Percentiles rank a stretch among this genome's conserved stretches.
Conservation (phyloP, 2,888 invertebrate genomes). For the Aproaerema taeniolella region DNA sequence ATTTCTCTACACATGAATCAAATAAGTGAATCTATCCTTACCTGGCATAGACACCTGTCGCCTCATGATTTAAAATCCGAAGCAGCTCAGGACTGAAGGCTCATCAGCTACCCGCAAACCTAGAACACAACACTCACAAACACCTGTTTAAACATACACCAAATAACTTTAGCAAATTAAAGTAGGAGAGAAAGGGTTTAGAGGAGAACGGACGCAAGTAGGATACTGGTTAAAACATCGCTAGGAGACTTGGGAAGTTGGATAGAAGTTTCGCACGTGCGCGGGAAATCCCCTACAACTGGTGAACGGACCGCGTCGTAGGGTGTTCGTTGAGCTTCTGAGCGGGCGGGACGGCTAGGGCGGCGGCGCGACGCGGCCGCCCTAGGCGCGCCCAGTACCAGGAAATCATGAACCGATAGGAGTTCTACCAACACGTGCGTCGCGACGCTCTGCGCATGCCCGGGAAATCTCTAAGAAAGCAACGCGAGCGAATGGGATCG, state of each 20-base stretch:
- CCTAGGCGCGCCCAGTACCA: constrained; percentile 76
- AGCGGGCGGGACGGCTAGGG: constrained; percentile 53
- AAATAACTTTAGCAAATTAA: constrained; percentile 26
- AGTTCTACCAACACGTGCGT: constrained; percentile 56
- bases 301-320: constrained; percentile 59
- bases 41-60: constrained; percentile 63
- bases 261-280: constrained; percentile 48
- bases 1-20: neutral
- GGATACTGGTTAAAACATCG: neutral
- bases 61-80: constrained; percentile 40
- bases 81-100: constrained; percentile 39
- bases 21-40: constrained; percentile 24
- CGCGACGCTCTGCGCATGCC: constrained; percentile 63
- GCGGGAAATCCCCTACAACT: constrained; percentile 39
- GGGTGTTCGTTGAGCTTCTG: constrained; percentile 54
- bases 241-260: constrained; percentile 7
- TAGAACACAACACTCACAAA: constrained; percentile 52
- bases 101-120: constrained; percentile 52
- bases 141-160: constrained; percentile 45
- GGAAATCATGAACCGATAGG: constrained; percentile 46
- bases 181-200: constrained; percentile 16
- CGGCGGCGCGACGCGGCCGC: constrained; percentile 71
- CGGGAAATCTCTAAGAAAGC: constrained; percentile 64
- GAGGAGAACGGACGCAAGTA: neutral
- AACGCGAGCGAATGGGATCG: constrained; percentile 43